These are phyloP conservation scores for Bubalus kerabau DNA, from an alignment of 2,113 vertebrate genomes.

Conservation along the genomic window DNA sequence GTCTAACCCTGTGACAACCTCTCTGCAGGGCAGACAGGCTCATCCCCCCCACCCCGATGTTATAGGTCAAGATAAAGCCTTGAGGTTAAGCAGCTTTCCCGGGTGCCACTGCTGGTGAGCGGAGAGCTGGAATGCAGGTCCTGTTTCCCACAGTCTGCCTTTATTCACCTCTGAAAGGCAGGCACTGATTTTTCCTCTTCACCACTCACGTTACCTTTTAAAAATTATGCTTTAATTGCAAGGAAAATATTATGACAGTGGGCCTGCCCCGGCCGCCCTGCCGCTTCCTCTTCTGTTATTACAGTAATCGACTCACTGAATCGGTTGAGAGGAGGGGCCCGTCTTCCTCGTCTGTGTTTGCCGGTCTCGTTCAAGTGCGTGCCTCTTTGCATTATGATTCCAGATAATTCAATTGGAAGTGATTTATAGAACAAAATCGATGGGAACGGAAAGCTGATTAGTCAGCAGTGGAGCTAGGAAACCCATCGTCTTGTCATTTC, in stretches of 20 bases:
- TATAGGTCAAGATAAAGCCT: neutral
- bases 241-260: neutral
- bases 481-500: slow-evolving; percentile 6
- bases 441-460: neutral
- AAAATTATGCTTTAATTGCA: slow-evolving; percentile 12
- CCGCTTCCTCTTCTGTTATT: slow-evolving; percentile 63
- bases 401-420: slow-evolving; percentile 44
- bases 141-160: accelerated
- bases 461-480: slow-evolving; percentile 10
- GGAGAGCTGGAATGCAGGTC: accelerated
- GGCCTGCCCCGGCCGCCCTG: slow-evolving; percentile 41
- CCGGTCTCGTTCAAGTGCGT: neutral
- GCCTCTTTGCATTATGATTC: slow-evolving; percentile 20
- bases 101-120: accelerated
- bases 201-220: neutral
- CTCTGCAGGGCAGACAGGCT: accelerated
- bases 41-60: accelerated
- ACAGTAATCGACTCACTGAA: slow-evolving; percentile 18
- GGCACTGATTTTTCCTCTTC: neutral
- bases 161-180: too few species aligned
- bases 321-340: neutral
- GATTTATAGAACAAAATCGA: slow-evolving; percentile 40
- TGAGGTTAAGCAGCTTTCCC: neutral
- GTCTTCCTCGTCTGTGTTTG: slow-evolving; percentile 46
- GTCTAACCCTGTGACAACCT: too few species aligned